These are phyloP conservation scores for Lonchura striata DNA, from an alignment of 2,113 vertebrate genomes.

Conservation along the genomic window DNA sequence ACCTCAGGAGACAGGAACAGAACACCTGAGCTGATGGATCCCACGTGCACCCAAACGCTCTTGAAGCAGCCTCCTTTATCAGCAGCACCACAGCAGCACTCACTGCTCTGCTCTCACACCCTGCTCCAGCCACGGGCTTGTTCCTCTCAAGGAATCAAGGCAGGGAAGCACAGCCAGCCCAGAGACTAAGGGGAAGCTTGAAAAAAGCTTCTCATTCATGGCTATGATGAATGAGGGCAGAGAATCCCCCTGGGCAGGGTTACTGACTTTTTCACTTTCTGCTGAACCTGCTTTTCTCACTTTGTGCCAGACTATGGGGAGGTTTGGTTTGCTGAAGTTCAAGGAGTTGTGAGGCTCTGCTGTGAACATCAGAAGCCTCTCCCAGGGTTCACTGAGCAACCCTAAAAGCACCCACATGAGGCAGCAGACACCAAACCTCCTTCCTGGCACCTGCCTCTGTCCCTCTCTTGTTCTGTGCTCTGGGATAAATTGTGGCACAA, in stretches of 20 bases:
- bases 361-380: neutral
- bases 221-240: neutral
- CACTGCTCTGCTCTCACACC: neutral
- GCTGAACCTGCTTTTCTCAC: neutral
- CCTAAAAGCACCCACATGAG: neutral
- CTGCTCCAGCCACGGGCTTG: neutral
- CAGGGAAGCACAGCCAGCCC: neutral
- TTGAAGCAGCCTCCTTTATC: neutral
- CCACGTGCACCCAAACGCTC: accelerated
- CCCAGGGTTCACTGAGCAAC: neutral
- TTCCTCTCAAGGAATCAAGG: neutral
- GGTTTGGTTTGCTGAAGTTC: neutral
- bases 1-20: neutral
- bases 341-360: neutral
- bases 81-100: neutral
- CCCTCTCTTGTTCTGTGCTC: neutral
- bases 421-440: neutral
- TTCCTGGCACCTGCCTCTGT: accelerated
- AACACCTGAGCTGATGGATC: accelerated
- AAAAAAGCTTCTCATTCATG: neutral
- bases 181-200: neutral
- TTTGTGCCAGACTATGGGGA: neutral
- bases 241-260: neutral
- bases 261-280: neutral
- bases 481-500: neutral